Conservation (phyloP, 2,113 vertebrate species). For the Scolopax mira region DNA sequence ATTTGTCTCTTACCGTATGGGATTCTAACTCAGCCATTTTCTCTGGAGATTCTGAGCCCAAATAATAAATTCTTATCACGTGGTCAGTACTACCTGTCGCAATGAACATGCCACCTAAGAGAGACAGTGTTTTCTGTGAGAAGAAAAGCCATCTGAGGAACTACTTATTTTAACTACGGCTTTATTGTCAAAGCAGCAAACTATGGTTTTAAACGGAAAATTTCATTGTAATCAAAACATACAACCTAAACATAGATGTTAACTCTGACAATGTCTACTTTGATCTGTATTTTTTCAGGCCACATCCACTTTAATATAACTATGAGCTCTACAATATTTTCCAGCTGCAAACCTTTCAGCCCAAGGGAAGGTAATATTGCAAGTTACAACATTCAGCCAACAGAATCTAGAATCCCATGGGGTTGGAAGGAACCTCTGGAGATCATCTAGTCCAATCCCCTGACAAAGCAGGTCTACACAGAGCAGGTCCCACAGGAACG, state of each 20-base stretch:
- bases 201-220: not conserved
- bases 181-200: not conserved
- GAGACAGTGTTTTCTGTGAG: conserved; percentile 10
- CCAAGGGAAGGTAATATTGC: not conserved
- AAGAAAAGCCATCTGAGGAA: not conserved
- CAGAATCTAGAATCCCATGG: not conserved
- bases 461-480: too few species aligned
- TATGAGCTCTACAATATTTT: not conserved
- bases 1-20: conserved; percentile 84
- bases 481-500: too few species aligned
- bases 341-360: not conserved
- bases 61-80: conserved; percentile 94
- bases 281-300: not conserved
- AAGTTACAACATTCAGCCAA: not conserved
- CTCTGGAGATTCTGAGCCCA: conserved; percentile 89
- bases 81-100: conserved; percentile 96
- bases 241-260: not conserved
- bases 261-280: not conserved
- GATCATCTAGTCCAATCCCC: too few species aligned
- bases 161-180: not conserved
- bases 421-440: too few species aligned
- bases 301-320: not conserved
- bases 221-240: not conserved
- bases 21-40: conserved; percentile 94
- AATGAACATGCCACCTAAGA: conserved; percentile 95